phyloP scores from a whole-genome alignment of 2,797 vertebrate genomes.

The Myotis planiceps region DNA sequence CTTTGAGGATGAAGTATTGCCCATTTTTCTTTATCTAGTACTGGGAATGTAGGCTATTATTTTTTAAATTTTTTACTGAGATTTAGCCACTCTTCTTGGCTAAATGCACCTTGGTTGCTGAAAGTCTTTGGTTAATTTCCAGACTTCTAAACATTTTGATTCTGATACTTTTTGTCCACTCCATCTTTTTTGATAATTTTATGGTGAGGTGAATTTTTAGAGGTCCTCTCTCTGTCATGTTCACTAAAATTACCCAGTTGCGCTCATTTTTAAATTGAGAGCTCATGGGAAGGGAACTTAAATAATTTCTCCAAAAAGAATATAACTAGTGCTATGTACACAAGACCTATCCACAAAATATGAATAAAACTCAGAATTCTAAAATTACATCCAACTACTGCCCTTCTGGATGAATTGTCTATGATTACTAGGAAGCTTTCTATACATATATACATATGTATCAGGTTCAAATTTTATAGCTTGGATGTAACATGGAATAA shows the following conservation, averaged over 20 bases:
- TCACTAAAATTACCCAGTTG: neutral
- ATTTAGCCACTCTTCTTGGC: neutral
- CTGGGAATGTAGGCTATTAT: neutral
- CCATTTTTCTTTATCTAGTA: neutral
- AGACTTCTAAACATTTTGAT: neutral
- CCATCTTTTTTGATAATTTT: fast-evolving
- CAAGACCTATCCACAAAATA: neutral
- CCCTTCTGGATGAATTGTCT: neutral
- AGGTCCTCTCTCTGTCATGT: neutral
- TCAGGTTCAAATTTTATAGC: neutral
- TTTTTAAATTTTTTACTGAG: neutral
- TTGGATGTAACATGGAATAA: neutral
- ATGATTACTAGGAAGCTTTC: neutral
- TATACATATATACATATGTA: neutral
- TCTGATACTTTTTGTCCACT: neutral
- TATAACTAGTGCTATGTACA: neutral
- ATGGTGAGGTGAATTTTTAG: neutral
- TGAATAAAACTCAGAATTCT: neutral
- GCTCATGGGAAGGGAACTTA: neutral
- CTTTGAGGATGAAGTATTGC: neutral
- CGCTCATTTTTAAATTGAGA: neutral
- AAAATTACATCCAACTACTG: neutral
- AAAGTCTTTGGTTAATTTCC: neutral
- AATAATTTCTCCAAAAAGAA: neutral
- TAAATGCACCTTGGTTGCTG: neutral